phyloP scores from a whole-genome alignment of 2,888 invertebrate species.

The Lepidochrysops patricia region DNA sequence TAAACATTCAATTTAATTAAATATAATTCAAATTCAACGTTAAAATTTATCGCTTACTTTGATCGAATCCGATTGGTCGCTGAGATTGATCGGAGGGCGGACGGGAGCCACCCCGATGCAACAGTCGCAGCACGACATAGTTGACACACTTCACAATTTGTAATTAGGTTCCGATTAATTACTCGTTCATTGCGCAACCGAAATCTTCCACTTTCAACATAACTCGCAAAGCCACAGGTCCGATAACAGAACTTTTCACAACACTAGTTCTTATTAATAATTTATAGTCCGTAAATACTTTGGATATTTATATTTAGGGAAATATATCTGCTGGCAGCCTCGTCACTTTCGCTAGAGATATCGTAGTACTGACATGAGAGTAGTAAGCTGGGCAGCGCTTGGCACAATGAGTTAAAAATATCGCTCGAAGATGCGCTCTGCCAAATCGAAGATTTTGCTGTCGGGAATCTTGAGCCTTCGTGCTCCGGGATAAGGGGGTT shows the following conservation, averaged over 20 bases:
- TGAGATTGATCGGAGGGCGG: conserved; percentile 83
- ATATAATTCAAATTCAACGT: not conserved
- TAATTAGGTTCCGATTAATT: conserved; percentile 33
- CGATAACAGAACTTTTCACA: conserved; percentile 13
- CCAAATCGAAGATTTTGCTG: conserved; percentile 59
- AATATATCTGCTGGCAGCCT: conserved; percentile 31
- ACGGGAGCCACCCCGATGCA: conserved; percentile 81
- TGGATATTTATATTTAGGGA: conserved; percentile 18
- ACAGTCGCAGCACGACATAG: conserved; percentile 78
- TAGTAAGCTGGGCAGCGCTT: conserved; percentile 58
- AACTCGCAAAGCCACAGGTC: conserved; percentile 16
- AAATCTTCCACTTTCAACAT: conserved; percentile 24
- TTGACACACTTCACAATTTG: conserved; percentile 40
- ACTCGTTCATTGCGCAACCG: conserved; percentile 50
- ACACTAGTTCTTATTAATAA: too few relatives aligned
- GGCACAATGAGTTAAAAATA: conserved; percentile 74
- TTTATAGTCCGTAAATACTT: conserved; percentile 5
- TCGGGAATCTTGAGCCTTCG: conserved; percentile 64
- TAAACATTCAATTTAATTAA: not conserved
- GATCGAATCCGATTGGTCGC: conserved; percentile 81
- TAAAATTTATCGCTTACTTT: conserved; percentile 75
- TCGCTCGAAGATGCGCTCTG: conserved; percentile 70
- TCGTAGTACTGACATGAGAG: conserved; percentile 57
- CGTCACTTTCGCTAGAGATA: conserved; percentile 63
- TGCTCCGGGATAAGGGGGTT: conserved; percentile 40